phyloP scores from a whole-genome alignment of 2,113 vertebrate species.

The Nycticebus coucang region DNA sequence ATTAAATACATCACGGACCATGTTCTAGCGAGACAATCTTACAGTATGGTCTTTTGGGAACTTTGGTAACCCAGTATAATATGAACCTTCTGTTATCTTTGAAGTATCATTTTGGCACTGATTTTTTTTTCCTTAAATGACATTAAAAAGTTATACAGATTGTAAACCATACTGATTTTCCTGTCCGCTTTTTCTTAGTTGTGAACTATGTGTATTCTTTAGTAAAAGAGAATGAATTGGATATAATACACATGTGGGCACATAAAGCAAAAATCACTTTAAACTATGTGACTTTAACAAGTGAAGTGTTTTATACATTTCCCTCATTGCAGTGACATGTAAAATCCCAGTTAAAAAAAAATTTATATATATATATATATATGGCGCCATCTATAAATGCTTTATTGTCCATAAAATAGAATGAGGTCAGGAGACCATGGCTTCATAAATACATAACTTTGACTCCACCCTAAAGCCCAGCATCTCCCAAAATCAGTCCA shows the following conservation, averaged over 20 bases:
- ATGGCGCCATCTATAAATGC: neutral
- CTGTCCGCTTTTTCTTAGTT: constrained; percentile 47
- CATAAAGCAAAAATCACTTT: constrained; percentile 8
- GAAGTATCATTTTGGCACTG: neutral
- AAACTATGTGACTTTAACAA: neutral
- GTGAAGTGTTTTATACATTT: neutral
- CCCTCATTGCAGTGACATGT: neutral
- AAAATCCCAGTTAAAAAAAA: neutral
- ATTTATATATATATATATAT: no score
- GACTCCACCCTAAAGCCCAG: neutral
- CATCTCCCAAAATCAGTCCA: constrained; percentile 28
- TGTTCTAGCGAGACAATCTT: neutral
- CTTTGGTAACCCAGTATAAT: neutral
- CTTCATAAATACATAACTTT: neutral
- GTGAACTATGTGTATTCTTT: neutral
- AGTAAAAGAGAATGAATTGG: neutral
- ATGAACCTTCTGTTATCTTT: constrained; percentile 47
- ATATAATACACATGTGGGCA: neutral
- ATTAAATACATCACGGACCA: neutral
- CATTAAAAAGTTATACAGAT: constrained; percentile 61
- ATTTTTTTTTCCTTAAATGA: constrained; percentile 44
- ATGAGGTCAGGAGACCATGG: neutral
- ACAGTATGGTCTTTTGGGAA: neutral
- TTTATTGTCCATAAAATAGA: constrained; percentile 24
- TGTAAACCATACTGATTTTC: constrained; percentile 27